phyloP scores from a whole-genome alignment of 1,140 invertebrate species.

The Semibalanus balanoides region DNA sequence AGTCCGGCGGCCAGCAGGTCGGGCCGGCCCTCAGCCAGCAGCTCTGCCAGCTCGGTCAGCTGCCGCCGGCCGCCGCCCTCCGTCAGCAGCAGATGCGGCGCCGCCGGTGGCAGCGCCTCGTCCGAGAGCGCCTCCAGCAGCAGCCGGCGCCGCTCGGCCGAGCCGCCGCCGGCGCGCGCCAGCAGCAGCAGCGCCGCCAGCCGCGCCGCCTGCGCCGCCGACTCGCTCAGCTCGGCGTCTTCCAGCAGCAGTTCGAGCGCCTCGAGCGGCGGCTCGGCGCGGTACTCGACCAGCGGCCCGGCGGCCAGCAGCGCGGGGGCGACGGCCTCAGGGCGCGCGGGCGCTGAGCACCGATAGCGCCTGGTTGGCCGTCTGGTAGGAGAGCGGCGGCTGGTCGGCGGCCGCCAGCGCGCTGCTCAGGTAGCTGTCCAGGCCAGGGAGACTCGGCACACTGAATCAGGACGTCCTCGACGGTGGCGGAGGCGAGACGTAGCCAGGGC shows the following conservation, averaged over 20 bases:
- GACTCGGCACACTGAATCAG: constrained; percentile 5
- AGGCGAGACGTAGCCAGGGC: background rate
- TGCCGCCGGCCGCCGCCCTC: too few relatives aligned
- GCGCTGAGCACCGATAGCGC: constrained; percentile 5
- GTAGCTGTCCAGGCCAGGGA: background rate
- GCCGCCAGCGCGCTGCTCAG: background rate
- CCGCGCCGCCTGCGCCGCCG: background rate
- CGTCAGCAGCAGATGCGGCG: background rate
- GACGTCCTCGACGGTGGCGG: background rate
- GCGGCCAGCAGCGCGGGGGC: background rate
- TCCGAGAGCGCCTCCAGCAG: background rate
- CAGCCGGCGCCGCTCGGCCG: too few relatives aligned
- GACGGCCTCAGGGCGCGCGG: background rate
- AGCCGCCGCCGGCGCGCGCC: too few relatives aligned
- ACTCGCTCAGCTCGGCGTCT: background rate
- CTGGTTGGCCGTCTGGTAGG: background rate
- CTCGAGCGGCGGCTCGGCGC: background rate
- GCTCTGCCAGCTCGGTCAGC: background rate
- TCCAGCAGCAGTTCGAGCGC: background rate
- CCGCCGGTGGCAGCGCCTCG: background rate
- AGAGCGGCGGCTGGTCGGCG: background rate
- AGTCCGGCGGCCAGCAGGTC: background rate
- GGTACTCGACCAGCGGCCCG: background rate
- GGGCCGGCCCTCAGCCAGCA: background rate
- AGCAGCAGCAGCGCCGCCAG: background rate